These are phyloP conservation scores for Trematomus loennbergii DNA, from an alignment of 2,113 vertebrate species.

Conservation along the genomic window DNA sequence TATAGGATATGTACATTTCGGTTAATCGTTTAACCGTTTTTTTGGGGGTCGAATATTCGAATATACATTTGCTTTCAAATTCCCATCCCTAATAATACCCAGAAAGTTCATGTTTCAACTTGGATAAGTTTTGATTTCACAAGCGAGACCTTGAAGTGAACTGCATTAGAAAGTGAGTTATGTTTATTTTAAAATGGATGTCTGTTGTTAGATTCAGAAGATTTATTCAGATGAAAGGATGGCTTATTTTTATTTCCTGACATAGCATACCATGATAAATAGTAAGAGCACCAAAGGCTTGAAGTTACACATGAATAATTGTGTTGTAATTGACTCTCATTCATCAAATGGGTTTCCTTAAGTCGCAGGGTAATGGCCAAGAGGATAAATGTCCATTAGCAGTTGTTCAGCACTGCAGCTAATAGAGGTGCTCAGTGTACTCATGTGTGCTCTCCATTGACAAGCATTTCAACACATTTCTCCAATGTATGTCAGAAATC, in stretches of 20 bases:
- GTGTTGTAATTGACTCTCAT: slow-evolving; percentile 22
- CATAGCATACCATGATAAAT: slow-evolving; percentile 3
- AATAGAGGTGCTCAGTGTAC: background rate
- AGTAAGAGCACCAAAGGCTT: slow-evolving; percentile 11
- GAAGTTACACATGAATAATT: slow-evolving; percentile 10
- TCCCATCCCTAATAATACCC: background rate
- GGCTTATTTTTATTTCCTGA: background rate
- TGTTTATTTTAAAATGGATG: background rate
- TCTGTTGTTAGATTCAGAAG: background rate
- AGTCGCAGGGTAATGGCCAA: background rate
- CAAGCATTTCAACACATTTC: background rate
- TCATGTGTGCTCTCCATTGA: background rate
- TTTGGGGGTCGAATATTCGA: too few relatives aligned
- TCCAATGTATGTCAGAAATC: slow-evolving; percentile 20
- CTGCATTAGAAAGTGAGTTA: background rate
- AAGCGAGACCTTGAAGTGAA: slow-evolving; percentile 33
- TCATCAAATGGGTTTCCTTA: slow-evolving; percentile 1
- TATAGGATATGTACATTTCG: too few relatives aligned
- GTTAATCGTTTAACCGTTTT: too few relatives aligned
- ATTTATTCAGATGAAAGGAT: background rate
- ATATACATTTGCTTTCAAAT: too few relatives aligned
- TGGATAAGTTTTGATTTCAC: slow-evolving; percentile 18
- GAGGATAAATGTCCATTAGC: background rate
- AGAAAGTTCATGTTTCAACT: background rate
- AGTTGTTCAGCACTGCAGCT: background rate